Conservation (phyloP, 2,113 vertebrate species). For the Hypanus sabinus region DNA sequence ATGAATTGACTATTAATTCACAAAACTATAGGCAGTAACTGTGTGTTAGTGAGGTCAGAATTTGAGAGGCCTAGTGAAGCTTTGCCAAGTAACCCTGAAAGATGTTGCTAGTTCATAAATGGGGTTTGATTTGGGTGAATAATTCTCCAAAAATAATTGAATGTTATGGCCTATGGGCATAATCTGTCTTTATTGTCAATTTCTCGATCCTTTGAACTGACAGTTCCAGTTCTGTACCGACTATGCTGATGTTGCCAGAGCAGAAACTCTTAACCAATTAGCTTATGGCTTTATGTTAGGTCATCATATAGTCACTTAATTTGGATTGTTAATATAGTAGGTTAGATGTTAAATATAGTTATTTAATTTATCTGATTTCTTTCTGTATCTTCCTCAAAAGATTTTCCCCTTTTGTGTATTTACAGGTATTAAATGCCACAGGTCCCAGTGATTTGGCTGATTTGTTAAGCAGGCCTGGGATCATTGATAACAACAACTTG, state of each 20-base stretch:
- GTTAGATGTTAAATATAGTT: background rate
- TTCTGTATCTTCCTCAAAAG: background rate
- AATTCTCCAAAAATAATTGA: background rate
- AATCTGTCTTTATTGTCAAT: background rate
- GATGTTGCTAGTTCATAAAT: background rate
- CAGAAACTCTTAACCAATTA: background rate
- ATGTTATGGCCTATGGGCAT: background rate
- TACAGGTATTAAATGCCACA: constrained; percentile 37
- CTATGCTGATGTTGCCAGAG: background rate
- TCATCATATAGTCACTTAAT: background rate
- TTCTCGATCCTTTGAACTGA: background rate
- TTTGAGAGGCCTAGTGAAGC: too few relatives aligned
- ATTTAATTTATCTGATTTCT: background rate
- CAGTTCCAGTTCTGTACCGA: background rate
- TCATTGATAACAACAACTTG: constrained; percentile 20
- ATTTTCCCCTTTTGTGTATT: background rate
- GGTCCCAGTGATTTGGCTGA: constrained; percentile 21
- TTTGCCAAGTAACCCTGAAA: too few relatives aligned
- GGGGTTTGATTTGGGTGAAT: background rate
- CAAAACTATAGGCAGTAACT: background rate
- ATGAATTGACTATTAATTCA: too few relatives aligned
- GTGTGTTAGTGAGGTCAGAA: background rate
- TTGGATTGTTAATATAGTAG: background rate
- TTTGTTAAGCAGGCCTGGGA: constrained; percentile 24
- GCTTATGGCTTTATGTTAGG: too few relatives aligned